These are phyloP conservation scores for Byasa hedistus DNA, from an alignment of 2,888 invertebrate genomes.

Conservation along the genomic window DNA sequence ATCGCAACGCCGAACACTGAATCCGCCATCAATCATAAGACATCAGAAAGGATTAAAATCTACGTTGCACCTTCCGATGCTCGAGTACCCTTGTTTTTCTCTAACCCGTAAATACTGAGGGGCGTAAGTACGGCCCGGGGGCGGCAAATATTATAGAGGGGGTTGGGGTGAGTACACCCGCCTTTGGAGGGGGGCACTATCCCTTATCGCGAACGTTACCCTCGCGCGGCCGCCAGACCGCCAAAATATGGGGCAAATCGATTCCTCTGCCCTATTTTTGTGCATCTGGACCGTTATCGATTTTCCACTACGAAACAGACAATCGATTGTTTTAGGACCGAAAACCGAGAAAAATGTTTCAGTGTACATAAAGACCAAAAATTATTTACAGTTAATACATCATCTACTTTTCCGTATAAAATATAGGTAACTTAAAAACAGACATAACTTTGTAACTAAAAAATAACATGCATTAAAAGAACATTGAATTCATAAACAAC, in stretches of 20 bases:
- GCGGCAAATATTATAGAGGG: constrained; percentile 79
- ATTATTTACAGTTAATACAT: too few species aligned
- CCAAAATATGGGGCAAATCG: constrained; percentile 79
- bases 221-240: constrained; percentile 75
- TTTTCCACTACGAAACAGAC: constrained; percentile 47
- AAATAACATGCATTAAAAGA: too few species aligned
- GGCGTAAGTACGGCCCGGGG: constrained; percentile 80
- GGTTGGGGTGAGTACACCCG: constrained; percentile 63
- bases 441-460: too few species aligned
- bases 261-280: constrained; percentile 78
- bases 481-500: too few species aligned
- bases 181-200: constrained; percentile 73
- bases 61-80: constrained; percentile 79
- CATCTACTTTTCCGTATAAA: too few species aligned
- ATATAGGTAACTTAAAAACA: too few species aligned
- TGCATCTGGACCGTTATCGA: constrained; percentile 79
- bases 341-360: neutral
- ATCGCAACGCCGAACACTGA: constrained; percentile 72
- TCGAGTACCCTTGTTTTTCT: constrained; percentile 81
- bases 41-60: constrained; percentile 81
- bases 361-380: too few species aligned
- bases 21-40: constrained; percentile 80
- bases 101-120: constrained; percentile 80
- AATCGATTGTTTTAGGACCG: constrained; percentile 31
- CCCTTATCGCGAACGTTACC: constrained; percentile 80